Evolutionary conservation across 2,113 vertebrate species (phyloP).

Genomic region (Tichodroma muraria): DNA sequence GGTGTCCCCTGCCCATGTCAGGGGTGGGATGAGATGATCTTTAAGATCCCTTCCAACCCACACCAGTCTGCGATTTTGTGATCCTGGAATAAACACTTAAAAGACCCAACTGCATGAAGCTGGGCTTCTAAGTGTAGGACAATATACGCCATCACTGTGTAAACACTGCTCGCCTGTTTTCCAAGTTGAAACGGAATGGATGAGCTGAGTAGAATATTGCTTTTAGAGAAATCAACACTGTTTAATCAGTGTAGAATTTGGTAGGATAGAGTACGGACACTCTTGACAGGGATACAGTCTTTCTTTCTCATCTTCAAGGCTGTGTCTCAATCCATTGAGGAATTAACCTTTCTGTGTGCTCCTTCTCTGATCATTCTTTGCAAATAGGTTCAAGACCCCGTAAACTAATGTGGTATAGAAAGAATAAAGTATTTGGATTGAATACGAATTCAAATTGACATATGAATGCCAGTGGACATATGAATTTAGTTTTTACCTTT

Average conservation of each 20-base stretch:
- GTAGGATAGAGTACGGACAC: background rate
- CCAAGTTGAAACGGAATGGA: background rate
- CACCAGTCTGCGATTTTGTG: background rate
- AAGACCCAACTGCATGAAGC: background rate
- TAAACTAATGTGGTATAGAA: background rate
- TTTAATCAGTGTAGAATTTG: background rate
- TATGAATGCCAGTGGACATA: background rate
- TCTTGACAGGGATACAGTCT: background rate
- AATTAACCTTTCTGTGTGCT: background rate
- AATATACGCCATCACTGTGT: background rate
- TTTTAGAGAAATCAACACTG: background rate
- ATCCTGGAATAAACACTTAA: background rate
- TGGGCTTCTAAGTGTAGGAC: background rate
- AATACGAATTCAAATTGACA: background rate
- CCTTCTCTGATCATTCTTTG: background rate
- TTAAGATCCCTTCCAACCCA: background rate
- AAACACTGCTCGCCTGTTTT: background rate
- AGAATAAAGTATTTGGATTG: background rate
- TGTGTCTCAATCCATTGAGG: background rate
- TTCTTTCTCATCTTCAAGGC: conserved; percentile 2
- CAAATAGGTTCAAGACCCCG: background rate
- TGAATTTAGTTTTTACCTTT: background rate
- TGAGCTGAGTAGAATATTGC: background rate
- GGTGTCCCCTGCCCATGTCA: background rate
- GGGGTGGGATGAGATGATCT: background rate